Evolutionary conservation across 2,797 vertebrate species (phyloP).

Genomic region (Sibirionetta formosa): DNA sequence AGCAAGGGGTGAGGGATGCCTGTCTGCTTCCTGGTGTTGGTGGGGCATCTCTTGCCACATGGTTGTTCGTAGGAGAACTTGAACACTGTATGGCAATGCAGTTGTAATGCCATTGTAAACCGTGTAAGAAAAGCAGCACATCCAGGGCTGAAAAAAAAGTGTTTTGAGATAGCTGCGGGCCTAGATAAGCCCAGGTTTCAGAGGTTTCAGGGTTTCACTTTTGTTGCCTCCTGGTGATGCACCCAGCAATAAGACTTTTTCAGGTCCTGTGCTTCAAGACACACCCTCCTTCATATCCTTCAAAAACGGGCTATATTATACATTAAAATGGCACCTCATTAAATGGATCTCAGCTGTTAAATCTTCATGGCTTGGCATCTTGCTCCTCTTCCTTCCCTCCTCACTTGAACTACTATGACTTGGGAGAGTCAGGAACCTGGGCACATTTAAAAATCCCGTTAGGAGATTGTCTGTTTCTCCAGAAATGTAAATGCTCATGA

Average conservation of each 20-base stretch:
- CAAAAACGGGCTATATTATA: not conserved
- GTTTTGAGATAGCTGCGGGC: not conserved
- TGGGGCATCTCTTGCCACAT: fast-evolving
- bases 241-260: not conserved
- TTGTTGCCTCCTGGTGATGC: not conserved
- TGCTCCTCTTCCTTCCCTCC: not conserved
- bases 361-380: not conserved
- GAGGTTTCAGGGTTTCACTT: not conserved
- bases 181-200: not conserved
- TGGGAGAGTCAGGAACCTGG: not conserved
- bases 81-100: fast-evolving
- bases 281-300: not conserved
- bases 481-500: not conserved
- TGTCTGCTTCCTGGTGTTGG: not conserved
- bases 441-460: not conserved
- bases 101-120: not conserved
- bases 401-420: not conserved
- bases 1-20: too few species aligned
- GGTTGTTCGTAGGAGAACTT: not conserved
- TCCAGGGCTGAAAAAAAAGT: not conserved
- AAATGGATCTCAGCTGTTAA: not conserved
- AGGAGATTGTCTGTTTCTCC: not conserved
- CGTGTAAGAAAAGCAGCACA: not conserved
- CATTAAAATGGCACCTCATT: not conserved
- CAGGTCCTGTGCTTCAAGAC: not conserved